Evolutionary conservation across 2,797 vertebrate species (phyloP).

Genomic region (Phyllotis vaccarum): DNA sequence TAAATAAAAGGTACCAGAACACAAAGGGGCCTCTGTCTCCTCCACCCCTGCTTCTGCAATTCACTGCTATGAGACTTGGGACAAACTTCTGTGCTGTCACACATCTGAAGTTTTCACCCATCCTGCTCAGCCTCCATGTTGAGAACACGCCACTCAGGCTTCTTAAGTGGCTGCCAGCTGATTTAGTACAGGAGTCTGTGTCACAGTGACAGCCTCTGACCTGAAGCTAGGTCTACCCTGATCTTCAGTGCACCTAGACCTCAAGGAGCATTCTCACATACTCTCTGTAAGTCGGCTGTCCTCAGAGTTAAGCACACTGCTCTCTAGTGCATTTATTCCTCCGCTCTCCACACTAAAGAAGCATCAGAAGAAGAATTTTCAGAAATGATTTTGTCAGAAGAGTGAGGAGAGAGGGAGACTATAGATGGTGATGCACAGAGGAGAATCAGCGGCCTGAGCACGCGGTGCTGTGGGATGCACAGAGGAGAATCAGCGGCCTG

Average conservation of each 20-base stretch:
- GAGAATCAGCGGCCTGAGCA: too few species aligned
- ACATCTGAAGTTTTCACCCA: neutral
- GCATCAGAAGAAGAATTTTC: conserved; percentile 10
- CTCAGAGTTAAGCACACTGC: conserved; percentile 16
- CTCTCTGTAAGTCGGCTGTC: neutral
- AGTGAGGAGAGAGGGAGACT: neutral
- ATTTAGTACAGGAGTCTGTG: neutral
- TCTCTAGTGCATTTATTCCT: neutral
- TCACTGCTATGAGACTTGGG: neutral
- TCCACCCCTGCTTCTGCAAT: neutral
- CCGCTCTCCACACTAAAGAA: conserved; percentile 29
- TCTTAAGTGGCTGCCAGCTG: neutral
- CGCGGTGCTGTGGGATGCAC: too few species aligned
- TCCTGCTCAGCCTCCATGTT: neutral
- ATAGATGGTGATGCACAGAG: neutral
- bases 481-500: too few species aligned
- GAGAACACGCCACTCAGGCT: neutral
- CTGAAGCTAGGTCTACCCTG: neutral
- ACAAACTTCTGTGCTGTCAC: neutral
- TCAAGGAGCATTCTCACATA: neutral
- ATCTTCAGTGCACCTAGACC: neutral
- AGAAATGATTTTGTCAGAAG: neutral
- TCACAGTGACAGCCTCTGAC: neutral
- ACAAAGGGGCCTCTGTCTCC: neutral
- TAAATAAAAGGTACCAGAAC: neutral